Evolutionary conservation across 2,888 invertebrate genomes (phyloP).

Genomic region (Aquatica leii): DNA sequence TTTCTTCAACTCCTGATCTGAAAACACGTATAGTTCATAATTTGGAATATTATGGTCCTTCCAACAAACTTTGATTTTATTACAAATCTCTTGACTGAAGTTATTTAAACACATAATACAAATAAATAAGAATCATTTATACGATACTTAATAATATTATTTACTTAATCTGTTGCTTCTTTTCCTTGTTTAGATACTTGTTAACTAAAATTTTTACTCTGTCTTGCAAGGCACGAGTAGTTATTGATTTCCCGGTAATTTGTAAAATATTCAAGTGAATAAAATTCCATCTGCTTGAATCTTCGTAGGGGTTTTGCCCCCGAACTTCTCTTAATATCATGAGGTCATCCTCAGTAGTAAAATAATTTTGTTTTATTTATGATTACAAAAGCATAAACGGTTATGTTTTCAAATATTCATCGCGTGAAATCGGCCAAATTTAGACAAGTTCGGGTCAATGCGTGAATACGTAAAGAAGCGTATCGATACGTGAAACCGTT

Average conservation of each 20-base stretch:
- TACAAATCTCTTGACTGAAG: background rate
- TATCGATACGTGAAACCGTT: too few species aligned
- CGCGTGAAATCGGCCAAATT: too few species aligned
- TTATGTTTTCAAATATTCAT: too few species aligned
- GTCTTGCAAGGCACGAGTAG: conserved; percentile 6
- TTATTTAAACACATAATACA: too few species aligned
- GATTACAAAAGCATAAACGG: too few species aligned
- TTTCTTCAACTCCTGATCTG: conserved; percentile 4
- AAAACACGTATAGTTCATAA: conserved; percentile 8
- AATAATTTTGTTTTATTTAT: too few species aligned
- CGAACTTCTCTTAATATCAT: conserved; percentile 3
- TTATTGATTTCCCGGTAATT: conserved; percentile 4
- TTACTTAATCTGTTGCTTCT: conserved; percentile 1
- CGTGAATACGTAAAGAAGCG: too few species aligned
- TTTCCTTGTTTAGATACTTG: background rate
- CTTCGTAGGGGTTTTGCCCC: background rate
- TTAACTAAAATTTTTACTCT: conserved; percentile 5
- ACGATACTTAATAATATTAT: background rate
- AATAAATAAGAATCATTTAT: too few species aligned
- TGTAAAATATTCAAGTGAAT: conserved; percentile 2
- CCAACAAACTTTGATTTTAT: background rate
- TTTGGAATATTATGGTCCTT: conserved; percentile 1
- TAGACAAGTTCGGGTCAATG: too few species aligned
- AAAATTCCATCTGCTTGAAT: conserved; percentile 3
- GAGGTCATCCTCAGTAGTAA: too few species aligned